These are phyloP conservation scores for Delphinapterus leucas DNA, from an alignment of 2,113 vertebrate genomes.

Conservation along the genomic window DNA sequence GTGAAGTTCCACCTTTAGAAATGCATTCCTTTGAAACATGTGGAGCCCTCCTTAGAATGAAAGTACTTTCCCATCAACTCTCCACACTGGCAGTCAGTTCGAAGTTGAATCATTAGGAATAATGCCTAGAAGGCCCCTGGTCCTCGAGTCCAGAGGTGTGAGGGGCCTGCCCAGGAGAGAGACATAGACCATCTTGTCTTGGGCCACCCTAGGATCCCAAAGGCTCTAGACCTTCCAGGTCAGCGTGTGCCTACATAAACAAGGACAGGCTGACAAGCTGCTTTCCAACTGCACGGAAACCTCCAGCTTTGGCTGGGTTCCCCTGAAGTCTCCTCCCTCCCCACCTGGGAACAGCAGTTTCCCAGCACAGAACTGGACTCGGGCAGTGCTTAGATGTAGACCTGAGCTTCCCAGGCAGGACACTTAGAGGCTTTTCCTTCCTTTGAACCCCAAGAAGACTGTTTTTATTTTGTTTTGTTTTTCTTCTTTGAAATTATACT, in stretches of 20 bases:
- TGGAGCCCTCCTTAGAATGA: not conserved
- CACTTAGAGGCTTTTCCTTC: not conserved
- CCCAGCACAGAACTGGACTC: not conserved
- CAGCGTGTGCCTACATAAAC: not conserved
- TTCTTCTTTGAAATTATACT: not conserved
- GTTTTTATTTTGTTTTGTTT: not conserved
- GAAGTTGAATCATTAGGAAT: not conserved
- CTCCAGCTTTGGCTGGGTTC: not conserved
- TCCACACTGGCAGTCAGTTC: not conserved
- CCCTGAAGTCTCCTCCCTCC: not conserved
- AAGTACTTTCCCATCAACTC: not conserved
- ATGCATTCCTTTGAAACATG: not conserved
- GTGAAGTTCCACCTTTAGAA: not conserved
- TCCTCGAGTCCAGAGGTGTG: not conserved
- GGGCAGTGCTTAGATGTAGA: not conserved
- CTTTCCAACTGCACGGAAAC: not conserved
- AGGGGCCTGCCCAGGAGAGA: not conserved
- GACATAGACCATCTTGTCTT: not conserved
- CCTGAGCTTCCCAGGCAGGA: not conserved
- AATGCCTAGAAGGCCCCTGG: not conserved
- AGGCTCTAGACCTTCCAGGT: not conserved
- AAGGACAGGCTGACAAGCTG: not conserved
- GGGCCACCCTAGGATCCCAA: not conserved
- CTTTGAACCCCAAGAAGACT: not conserved
- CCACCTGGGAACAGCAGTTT: not conserved